Base-by-base conservation (phyloP, 2,888 invertebrate species). In the Eurytoma californica region DNA sequence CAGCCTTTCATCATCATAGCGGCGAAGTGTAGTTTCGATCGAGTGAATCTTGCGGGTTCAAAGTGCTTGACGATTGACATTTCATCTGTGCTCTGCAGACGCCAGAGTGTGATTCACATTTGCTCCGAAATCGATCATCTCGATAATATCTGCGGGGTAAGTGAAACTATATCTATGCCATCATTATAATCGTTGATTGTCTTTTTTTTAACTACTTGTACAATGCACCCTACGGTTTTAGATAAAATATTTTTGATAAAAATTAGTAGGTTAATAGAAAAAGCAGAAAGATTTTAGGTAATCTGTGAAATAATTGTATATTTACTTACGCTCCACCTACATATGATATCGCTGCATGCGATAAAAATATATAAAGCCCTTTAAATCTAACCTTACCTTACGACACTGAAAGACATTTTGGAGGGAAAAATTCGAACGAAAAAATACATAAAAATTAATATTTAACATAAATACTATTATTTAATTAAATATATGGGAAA, bases 61-160 rank as follows among this genome's bases (percentile, higher is more conserved):
- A 73, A 73, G 67, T 78, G 28, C 60, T 73, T 73, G 53, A 16
- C 58, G 20, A 79, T 69, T 69, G 69, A 69, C 69, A 74, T 74
- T 79, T 74, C 63, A 18, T 7, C 53, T 53, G 53, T 4, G 14
- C 53, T 53, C 1, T 79, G 77, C 77, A 77, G 77, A 77, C 77
- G 72, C 77, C 66, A 77, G 67, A 67, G 72, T 51, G 67, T 77
- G 69, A 74, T 69, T 73, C 73, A 74, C 73, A 69, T 69, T 72
- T 69, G n/a, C 39, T 47, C 53, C 47, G 28, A 47, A 79, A 69
- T 74, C 69, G 65, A 74, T 79, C 58, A 58, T 74, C 57, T 69
- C 30, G 16, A 77, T 76, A 61, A 69, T 18, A 70, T 65, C 69
- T 63, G n/a, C 16, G 24, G 58, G 24, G 39, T 7, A 39, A 39